A percentile compares a stretch with the other conserved stretches of the same genome.
phyloP scores from a whole-genome alignment of 2,888 invertebrate species.

The Spodoptera littoralis region DNA sequence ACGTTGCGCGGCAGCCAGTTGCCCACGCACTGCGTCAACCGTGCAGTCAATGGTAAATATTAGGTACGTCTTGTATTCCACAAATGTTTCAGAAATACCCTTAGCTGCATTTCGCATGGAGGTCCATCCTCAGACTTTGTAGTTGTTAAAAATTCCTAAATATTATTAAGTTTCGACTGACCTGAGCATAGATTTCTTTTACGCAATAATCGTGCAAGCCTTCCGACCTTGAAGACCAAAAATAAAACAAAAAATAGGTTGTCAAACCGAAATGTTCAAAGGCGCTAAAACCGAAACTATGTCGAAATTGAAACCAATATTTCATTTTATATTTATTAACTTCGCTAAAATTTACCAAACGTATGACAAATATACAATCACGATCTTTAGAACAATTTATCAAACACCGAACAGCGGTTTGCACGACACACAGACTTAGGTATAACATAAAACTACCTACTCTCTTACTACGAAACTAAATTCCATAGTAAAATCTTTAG shows the following conservation, averaged over 20 bases:
- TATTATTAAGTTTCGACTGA: too few species aligned
- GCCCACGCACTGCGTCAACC: too few species aligned
- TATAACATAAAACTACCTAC: conserved; percentile 9
- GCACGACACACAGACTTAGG: conserved; percentile 19
- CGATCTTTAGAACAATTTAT: conserved; percentile 38
- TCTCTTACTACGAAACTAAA: conserved; percentile 12
- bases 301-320: conserved; percentile 13
- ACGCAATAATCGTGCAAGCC: too few species aligned
- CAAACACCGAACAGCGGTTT: conserved; percentile 17
- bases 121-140: too few species aligned
- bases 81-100: too few species aligned
- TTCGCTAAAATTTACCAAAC: conserved; percentile 34
- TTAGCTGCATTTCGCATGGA: too few species aligned
- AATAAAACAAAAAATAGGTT: not conserved
- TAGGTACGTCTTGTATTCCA: too few species aligned
- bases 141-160: too few species aligned
- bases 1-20: too few species aligned
- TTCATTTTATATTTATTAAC: conserved; percentile 26
- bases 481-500: conserved; percentile 21
- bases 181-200: too few species aligned
- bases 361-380: conserved; percentile 46
- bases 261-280: not conserved
- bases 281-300: not conserved
- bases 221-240: not conserved
- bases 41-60: too few species aligned